Conservation (phyloP, 2,797 vertebrate species). For the Apogon hyalosoma region DNA sequence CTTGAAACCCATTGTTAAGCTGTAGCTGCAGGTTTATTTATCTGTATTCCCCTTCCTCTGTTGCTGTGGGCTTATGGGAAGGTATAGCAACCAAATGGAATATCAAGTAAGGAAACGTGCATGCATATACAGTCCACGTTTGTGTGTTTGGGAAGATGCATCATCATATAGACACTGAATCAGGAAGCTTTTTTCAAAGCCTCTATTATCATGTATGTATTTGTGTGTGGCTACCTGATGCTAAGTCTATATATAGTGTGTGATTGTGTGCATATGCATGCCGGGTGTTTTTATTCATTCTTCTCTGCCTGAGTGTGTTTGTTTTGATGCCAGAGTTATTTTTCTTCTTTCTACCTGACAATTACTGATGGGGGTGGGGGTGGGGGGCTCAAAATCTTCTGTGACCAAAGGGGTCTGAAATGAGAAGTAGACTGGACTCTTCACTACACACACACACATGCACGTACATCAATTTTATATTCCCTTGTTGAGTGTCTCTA, state of each 20-base stretch:
- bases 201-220: slow-evolving; percentile 28
- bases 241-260: slow-evolving; percentile 7
- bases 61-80: slow-evolving; percentile 34
- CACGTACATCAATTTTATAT: slow-evolving; percentile 55
- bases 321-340: slow-evolving; percentile 32
- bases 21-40: slow-evolving; percentile 38
- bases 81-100: slow-evolving; percentile 39
- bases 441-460: slow-evolving; percentile 4
- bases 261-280: not conserved
- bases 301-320: slow-evolving; percentile 2
- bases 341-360: slow-evolving; percentile 38
- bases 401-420: slow-evolving; percentile 34
- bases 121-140: slow-evolving; percentile 31
- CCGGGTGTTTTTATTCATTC: not conserved
- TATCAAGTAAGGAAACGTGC: slow-evolving; percentile 42
- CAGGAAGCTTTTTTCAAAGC: slow-evolving; percentile 27
- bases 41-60: slow-evolving; percentile 22
- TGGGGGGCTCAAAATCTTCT: slow-evolving; percentile 34
- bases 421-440: slow-evolving; percentile 30
- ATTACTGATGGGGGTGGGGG: slow-evolving; percentile 34
- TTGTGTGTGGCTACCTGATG: slow-evolving; percentile 21
- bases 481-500: slow-evolving; percentile 62
- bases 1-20: slow-evolving; percentile 21
- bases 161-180: slow-evolving; percentile 32
- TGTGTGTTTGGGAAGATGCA: slow-evolving; percentile 23